Percentiles rank a stretch among this genome's conserved stretches.
phyloP scores from a whole-genome alignment of 30 jellyfish, hydroid and myxozoan species.

The Cassiopea xamachana region DNA sequence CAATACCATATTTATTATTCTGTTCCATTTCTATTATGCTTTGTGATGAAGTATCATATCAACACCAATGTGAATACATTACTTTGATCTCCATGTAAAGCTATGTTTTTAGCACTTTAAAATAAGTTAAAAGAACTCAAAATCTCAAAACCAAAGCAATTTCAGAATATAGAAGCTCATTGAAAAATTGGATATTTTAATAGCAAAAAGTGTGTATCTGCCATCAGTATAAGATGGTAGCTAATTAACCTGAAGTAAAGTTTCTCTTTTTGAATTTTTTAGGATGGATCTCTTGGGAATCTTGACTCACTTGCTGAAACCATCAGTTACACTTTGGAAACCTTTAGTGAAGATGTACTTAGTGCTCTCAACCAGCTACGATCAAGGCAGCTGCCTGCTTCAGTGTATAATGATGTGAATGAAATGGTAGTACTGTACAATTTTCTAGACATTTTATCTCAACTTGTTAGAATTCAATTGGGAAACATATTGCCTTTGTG shows the following conservation, averaged over 20 bases:
- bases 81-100: no score
- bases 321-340: constrained; percentile 64
- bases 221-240: background rate
- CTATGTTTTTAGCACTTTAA: no score
- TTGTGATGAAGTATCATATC: no score
- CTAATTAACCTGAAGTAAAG: background rate
- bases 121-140: no score
- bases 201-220: no score
- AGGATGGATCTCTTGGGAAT: constrained; percentile 96
- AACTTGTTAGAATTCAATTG: no score
- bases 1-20: no score
- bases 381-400: constrained; percentile 88
- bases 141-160: no score
- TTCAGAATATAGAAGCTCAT: no score
- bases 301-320: constrained; percentile 79
- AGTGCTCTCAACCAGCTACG: constrained; percentile 80
- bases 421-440: constrained; percentile 40
- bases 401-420: constrained; percentile 54
- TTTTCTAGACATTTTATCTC: background rate
- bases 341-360: constrained; percentile 78
- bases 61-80: no score
- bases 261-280: background rate
- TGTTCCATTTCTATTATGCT: no score
- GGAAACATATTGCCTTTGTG: background rate
- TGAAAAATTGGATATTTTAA: no score